Evolutionary conservation across 2,797 vertebrate species (phyloP), one percentile per base, ranked within the genome.

Genomic region (Platalea minor): DNA sequence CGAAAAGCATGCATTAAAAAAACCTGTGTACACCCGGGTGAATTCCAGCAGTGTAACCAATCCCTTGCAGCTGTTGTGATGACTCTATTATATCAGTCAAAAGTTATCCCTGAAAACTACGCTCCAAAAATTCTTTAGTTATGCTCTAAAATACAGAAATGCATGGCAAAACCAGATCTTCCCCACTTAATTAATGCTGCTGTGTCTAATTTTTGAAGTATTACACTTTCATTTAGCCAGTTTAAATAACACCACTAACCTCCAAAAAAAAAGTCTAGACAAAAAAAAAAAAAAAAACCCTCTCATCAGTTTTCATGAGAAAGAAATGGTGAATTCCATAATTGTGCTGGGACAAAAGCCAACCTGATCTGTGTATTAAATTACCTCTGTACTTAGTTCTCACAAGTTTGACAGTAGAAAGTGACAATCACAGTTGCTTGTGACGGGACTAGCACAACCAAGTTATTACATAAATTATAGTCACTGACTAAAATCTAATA

Each of bases 51-150:
- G 97, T 94, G 98, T 96, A 98, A 98, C 97, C 97, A 98, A 97
- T 96, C 97, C 93, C 94, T 97, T 96, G 97, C 98, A 98, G 98
- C 98, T 98, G 98, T 97, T 98, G 95, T 97, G 97, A 98, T 91
- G 91, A 97, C 98, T 98, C 98, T 97, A 98, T 98, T 97, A 96
- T 79, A 96, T 56, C 23, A 46, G 70, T 95, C 81, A 83, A 75
- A 97, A 96, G 64, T 88, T 96, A 96, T 88, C 89, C 85, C 85
- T 81, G 73, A 92, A 78, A 95, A 91, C 31, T 63, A 72, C 45
- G 54, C 51, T 33, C 82, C 24, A 83, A 75, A 95, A 95, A 96
- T 94, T 84, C 94, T 94, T 97, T 96, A 96, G 91, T 87, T 96
- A 96, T 96, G 95, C 95, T 94, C 70, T 85, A 72, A 94, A 96